Conservation (phyloP, 2,888 invertebrate genomes). For the Arctia plantaginis region DNA sequence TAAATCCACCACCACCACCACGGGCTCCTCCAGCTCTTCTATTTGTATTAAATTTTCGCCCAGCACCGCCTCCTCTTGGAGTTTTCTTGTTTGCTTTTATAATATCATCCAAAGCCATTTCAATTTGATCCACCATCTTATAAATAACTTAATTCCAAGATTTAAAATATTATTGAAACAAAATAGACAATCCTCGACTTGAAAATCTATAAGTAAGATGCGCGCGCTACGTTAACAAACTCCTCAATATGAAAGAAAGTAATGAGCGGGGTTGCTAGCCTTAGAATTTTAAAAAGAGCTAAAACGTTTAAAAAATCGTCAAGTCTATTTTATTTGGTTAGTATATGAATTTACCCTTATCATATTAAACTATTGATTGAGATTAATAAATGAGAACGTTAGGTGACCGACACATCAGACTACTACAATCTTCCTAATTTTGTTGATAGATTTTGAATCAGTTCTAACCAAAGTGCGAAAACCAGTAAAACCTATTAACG, state of each 20-base stretch:
- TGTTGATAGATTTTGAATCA: too few relatives aligned
- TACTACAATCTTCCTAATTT: too few relatives aligned
- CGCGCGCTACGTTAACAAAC: not conserved
- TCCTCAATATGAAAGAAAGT: not conserved
- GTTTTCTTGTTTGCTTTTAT: constrained; percentile 94
- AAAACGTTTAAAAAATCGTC: too few relatives aligned
- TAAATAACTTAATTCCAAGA: constrained; percentile 4
- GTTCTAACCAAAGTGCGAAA: too few relatives aligned
- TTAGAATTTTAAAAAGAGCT: too few relatives aligned
- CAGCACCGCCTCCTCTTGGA: constrained; percentile 87
- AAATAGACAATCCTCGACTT: not conserved
- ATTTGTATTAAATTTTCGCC: constrained; percentile 79
- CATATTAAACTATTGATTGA: too few relatives aligned
- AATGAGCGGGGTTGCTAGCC: too few relatives aligned
- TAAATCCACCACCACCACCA: constrained; percentile 73
- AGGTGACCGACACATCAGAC: too few relatives aligned
- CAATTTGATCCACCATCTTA: constrained; percentile 96
- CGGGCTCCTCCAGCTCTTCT: constrained; percentile 78
- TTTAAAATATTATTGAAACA: constrained; percentile 5
- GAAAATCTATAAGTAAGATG: not conserved
- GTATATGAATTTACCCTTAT: too few relatives aligned
- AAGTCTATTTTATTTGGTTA: too few relatives aligned
- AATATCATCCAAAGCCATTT: constrained; percentile 98
- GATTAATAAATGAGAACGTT: too few relatives aligned
- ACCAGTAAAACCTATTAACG: too few relatives aligned